Base-by-base conservation (phyloP, 2,797 vertebrate genomes). In the Gambelia wislizenii region DNA sequence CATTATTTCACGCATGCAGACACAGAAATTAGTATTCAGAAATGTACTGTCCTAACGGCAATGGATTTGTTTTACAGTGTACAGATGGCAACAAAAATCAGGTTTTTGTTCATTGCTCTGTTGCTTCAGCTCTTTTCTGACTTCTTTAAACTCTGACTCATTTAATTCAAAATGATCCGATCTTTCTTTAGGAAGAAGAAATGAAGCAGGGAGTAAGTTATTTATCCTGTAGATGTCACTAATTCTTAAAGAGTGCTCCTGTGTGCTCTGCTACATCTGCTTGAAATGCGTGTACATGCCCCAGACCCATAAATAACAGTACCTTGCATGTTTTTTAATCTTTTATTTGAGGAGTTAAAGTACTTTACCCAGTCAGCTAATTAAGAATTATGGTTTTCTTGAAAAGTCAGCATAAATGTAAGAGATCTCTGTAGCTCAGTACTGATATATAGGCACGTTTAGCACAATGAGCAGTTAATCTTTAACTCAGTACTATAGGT, bases 111-210 rank as follows among this genome's bases (percentile, higher is more conserved):
- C 18, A 44, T 54, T 44, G 6, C 70, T 82, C 44, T 74, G 10
- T 16, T 67, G 27, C 33, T 52, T 67, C 70, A 30, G 16, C 69
- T n/a, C 33, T 93, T 76, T 93, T 81, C 90, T 93, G 6, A 87
- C 94, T 85, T 94, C 85, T 74, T 67, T 91, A 86, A 87, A 91
- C 91, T 91, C 89, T 92, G 87, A 87, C 93, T 96, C 90, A 95
- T 94, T 93, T 96, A 95, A 95, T 88, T 95, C 14, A 95, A 93
- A 92, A 95, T 90, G 92, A 91, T 98, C 95, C 96, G 91, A 95
- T 97, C 96, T 97, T 97, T 96, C 97, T 98, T 97, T 97, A 98
- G 98, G 98, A 98, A 96, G 98, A 99, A 97, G 98, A 99, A 96
- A 89, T 95, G 95, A 98, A 97, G 96, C 98, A 98, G 97, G 97